A percentile compares a stretch with the other conserved stretches of the same genome.
phyloP scores from a whole-genome alignment of 2,113 vertebrate genomes.

The Gasterosteus nipponicus region DNA sequence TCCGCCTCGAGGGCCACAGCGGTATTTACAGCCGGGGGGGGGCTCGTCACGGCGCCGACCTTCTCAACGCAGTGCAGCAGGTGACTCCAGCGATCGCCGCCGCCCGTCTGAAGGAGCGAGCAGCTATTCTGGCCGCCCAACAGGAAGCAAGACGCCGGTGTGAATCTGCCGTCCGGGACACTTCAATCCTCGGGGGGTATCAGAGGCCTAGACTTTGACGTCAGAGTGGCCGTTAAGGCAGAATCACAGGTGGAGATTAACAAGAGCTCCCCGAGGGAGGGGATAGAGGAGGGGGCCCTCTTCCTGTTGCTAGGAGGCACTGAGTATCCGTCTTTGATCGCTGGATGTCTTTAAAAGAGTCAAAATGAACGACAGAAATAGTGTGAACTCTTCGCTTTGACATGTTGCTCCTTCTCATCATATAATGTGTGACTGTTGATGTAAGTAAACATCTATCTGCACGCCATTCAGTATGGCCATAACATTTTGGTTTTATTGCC shows the following conservation, averaged over 20 bases:
- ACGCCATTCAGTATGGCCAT: not conserved
- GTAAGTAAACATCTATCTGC: not conserved
- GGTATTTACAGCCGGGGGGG: conserved; percentile 66
- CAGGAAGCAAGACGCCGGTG: conserved; percentile 61
- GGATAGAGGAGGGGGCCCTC: conserved; percentile 36
- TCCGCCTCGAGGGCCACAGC: conserved; percentile 60
- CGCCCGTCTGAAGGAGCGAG: conserved; percentile 22
- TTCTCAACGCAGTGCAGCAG: conserved; percentile 42
- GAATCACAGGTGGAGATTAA: conserved; percentile 57
- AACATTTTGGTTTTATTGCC: not conserved
- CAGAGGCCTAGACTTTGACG: conserved; percentile 57
- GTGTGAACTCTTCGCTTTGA: conserved; percentile 8
- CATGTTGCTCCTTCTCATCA: not conserved
- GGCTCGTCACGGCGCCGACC: conserved; percentile 59
- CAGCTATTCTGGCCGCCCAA: conserved; percentile 53
- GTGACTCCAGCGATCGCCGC: conserved; percentile 52
- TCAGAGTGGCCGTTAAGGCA: conserved; percentile 59
- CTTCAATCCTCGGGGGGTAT: conserved; percentile 47
- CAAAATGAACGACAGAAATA: conserved; percentile 42
- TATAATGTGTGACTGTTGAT: not conserved
- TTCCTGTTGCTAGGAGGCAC: conserved; percentile 68
- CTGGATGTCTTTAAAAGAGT: conserved; percentile 38
- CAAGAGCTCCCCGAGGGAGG: conserved; percentile 41
- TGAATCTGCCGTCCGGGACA: conserved; percentile 50
- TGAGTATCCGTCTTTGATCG: conserved; percentile 55